A percentile compares a stretch with the other conserved stretches of the same genome.
These are phyloP conservation scores for Sialis lutaria DNA, from an alignment of 2,888 invertebrate genomes.

Conservation along the genomic window DNA sequence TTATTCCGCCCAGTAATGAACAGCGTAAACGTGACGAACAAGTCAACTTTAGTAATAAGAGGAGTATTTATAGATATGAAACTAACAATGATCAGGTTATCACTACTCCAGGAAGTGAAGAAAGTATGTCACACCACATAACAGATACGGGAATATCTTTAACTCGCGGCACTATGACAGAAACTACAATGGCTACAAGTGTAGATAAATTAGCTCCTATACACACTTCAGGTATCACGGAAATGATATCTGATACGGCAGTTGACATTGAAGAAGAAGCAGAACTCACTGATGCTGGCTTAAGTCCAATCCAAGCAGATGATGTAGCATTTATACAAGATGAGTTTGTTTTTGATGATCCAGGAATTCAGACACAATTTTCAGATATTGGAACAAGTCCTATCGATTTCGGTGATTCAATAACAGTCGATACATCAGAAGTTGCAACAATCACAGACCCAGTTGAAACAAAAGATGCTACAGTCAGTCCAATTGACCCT, in stretches of 20 bases:
- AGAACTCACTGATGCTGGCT: slow-evolving; percentile 34
- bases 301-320: slow-evolving; percentile 35
- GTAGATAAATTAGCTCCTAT: slow-evolving; percentile 14
- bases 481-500: slow-evolving; percentile 30
- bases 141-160: slow-evolving; percentile 36
- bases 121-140: slow-evolving; percentile 31
- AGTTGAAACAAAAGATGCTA: slow-evolving; percentile 32
- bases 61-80: slow-evolving; percentile 31
- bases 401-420: slow-evolving; percentile 27
- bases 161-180: slow-evolving; percentile 29
- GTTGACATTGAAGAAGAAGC: slow-evolving; percentile 28
- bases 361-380: slow-evolving; percentile 18
- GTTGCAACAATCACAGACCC: slow-evolving; percentile 31
- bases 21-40: slow-evolving; percentile 28
- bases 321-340: slow-evolving; percentile 22
- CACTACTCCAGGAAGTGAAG: slow-evolving; percentile 27
- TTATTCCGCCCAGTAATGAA: slow-evolving; percentile 19
- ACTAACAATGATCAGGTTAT: slow-evolving; percentile 20
- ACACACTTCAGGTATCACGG: slow-evolving; percentile 23
- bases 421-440: slow-evolving; percentile 30
- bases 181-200: slow-evolving; percentile 25
- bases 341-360: slow-evolving; percentile 21
- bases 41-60: slow-evolving; percentile 31
- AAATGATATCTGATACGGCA: slow-evolving; percentile 27
- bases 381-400: slow-evolving; percentile 32